Base-by-base conservation (phyloP, 2,888 invertebrate genomes). In the Cataglyphis altisquamis region DNA sequence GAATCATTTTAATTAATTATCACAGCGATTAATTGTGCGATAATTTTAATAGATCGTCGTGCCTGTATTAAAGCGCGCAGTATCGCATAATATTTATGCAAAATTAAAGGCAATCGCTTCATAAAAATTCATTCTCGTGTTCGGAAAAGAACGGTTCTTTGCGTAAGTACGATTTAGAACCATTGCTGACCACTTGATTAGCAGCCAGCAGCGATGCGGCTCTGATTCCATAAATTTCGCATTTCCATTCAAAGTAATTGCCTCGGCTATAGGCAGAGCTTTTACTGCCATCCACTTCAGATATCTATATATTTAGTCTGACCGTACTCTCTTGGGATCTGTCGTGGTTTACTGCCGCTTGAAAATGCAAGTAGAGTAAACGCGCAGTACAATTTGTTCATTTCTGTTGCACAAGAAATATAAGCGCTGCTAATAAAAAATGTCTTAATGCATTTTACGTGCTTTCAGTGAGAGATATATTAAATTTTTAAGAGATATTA, bases 201-300 rank as follows among this genome's bases (percentile, higher is more conserved):
- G 36, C 48, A 48, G 48, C 32, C 70, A 78, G 60, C 32, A 25
- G 25, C 25, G 70, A 78, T 10, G 57, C 57, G 32, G 25, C 18
- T 78, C 36, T 60, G 45, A 72, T 62, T 62, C 25, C 60, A 70
- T 70, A 72, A 78, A 78, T 78, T 70, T 62, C 18, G 12, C 18
- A 72, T 72, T 78, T 64, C 72, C 72, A 70, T 78, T 70, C 70
- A 4, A 70, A 60, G 72, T 78, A 78, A 78, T 72, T 62, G 78
- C 70, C 70, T 36, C 10, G 25, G 21, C 9, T 32, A 41, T 57
- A 57, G 57, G 32, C 25, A 72, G 21, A 72, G 21, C 48, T 25
- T 78, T 70, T 72, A 60, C 18, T 8, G 32, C 57, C 41, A 41
- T 21, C 29, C 68, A 70, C 41, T 68, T 78, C 57, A 70, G 57